phyloP scores from a whole-genome alignment of 2,113 vertebrate genomes.

The Mormyrus iriodes region DNA sequence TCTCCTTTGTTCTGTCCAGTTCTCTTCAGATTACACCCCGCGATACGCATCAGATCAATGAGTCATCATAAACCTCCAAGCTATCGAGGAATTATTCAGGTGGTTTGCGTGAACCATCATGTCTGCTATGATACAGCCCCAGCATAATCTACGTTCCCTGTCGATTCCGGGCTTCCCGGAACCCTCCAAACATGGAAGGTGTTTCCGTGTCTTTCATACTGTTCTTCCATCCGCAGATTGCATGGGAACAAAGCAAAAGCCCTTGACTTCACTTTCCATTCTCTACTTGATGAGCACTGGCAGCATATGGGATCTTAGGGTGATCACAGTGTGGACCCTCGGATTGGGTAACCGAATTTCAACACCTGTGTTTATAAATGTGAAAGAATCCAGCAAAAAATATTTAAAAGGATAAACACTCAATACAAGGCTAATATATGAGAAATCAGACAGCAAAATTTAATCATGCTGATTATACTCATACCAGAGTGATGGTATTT shows the following conservation, averaged over 20 bases:
- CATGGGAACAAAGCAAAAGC: conserved; percentile 32
- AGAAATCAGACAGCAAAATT: background rate
- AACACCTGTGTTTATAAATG: background rate
- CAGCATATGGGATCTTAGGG: conserved; percentile 38
- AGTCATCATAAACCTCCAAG: background rate
- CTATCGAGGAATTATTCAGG: background rate
- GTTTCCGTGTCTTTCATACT: conserved; percentile 26
- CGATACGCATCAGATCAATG: background rate
- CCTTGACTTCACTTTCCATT: conserved; percentile 46
- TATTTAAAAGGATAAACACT: background rate
- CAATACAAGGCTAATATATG: background rate
- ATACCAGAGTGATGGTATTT: background rate
- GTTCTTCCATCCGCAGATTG: conserved; percentile 38
- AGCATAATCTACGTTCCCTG: conserved; percentile 11
- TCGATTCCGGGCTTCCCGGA: background rate
- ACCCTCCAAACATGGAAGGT: conserved; percentile 35
- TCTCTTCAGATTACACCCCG: background rate
- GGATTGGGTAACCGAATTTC: conserved; percentile 25
- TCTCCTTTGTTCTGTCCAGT: background rate
- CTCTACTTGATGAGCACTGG: conserved; percentile 51
- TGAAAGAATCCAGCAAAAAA: background rate
- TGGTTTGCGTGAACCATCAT: background rate
- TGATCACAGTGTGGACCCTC: conserved; percentile 44
- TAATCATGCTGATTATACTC: background rate
- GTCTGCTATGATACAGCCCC: background rate